These are phyloP conservation scores for Emydoidea blandingii DNA, from an alignment of 2,797 vertebrate genomes.

Conservation along the genomic window DNA sequence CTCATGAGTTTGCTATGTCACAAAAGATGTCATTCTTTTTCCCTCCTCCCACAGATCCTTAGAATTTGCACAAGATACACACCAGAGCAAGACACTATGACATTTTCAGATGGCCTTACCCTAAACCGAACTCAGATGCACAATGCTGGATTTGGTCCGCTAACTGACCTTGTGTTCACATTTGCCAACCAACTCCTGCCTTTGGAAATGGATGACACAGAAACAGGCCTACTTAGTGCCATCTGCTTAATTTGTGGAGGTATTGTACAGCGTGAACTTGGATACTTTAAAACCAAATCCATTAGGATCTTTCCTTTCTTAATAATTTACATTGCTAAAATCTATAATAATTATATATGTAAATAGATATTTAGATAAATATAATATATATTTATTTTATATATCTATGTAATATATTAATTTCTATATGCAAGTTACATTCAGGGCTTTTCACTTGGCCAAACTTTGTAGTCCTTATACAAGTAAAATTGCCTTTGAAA, in stretches of 20 bases:
- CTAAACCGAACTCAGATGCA: slow-evolving; percentile 97
- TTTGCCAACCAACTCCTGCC: slow-evolving; percentile 97
- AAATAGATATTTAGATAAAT: too few relatives aligned
- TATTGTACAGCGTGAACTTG: slow-evolving; percentile 53
- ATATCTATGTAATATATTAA: too few relatives aligned
- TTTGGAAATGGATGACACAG: slow-evolving; percentile 96
- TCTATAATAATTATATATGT: too few relatives aligned
- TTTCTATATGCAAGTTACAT: neutral
- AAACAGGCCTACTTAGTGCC: slow-evolving; percentile 96
- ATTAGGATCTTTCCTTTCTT: neutral
- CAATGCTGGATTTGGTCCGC: slow-evolving; percentile 94
- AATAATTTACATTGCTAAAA: neutral
- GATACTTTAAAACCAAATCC: neutral
- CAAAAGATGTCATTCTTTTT: neutral
- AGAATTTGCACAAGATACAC: slow-evolving; percentile 97
- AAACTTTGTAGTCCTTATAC: neutral
- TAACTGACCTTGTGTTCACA: slow-evolving; percentile 95
- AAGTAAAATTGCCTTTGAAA: neutral
- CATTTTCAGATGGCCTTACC: slow-evolving; percentile 95
- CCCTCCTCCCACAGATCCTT: slow-evolving; percentile 85
- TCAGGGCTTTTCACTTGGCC: neutral
- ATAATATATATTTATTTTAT: neutral
- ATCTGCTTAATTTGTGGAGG: slow-evolving; percentile 97
- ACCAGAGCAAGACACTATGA: slow-evolving; percentile 97
- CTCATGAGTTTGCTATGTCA: rapidly evolving